Base-by-base conservation (phyloP, 1,140 invertebrate genomes). In the Heterodera schachtii region DNA sequence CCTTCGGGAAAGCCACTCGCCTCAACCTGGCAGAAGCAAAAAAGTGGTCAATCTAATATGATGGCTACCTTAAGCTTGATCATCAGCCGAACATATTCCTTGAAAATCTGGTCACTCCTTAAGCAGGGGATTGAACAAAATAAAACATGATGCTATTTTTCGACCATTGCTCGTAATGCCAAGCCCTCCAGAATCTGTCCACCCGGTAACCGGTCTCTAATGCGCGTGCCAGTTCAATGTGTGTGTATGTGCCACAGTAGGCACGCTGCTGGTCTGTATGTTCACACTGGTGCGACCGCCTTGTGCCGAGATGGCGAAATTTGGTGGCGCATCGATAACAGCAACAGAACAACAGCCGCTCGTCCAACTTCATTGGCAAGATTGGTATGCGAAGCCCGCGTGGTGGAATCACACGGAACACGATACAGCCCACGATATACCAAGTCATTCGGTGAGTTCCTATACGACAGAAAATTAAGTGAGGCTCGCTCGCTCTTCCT, bases 81-180 rank as follows among this genome's bases (percentile, higher is more conserved):
- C n/a, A 69, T 52, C 6, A 52, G 49, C 49, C 49, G 6, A 52
- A 69, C 67, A 69, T 69, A 69, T 8, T 43, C 67, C 67, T 69
- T 69, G 67, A 69, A 69, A 9, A 69, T 69, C 8, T 69, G n/a
- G n/a, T n/a, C 41, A 7, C 7, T 69, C 49, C 49, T 52, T 6
- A 52, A 52, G 11, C 0, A 52, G 11, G 6, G 11, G 11, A 52
- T 52, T 52, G 2, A 11, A 52, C 49, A 52, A 52, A 8, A 8
- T 52, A 52, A 52, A 52, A 31, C 31, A 31, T 31, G 31, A 31
- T 31, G 31, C 31, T 31, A 31, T 11, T 52, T 52, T 52, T 11
- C 6, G 6, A 52, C 67, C 67, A 69, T 2, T 69, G 67, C n/a
- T 69, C 67, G 16, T 69, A 69, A 69, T 69, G 67, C 67, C 67